These are phyloP conservation scores for Scolopax bukidnonensis DNA, from an alignment of 2,797 vertebrate species.

Conservation along the genomic window DNA sequence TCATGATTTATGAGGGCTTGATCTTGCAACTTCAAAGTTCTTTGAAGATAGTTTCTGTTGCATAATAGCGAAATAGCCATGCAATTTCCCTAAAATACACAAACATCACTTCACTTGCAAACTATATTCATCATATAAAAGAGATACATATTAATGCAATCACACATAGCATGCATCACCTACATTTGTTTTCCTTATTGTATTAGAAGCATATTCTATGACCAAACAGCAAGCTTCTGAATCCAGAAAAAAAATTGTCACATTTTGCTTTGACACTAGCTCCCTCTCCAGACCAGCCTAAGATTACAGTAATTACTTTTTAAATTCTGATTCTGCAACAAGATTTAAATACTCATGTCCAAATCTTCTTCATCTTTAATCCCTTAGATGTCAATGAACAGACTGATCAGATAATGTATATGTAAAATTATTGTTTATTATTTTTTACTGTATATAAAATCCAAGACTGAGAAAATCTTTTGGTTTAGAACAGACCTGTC, in stretches of 20 bases:
- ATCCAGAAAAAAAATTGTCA: conserved; percentile 34
- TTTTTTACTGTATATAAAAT: not conserved
- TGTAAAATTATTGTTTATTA: not conserved
- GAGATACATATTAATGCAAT: conserved; percentile 39
- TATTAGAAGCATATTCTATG: not conserved
- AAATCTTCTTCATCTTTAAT: not conserved
- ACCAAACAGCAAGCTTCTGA: conserved; percentile 41
- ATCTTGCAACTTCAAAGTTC: not conserved
- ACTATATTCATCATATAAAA: not conserved
- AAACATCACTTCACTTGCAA: not conserved
- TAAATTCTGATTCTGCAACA: conserved; percentile 35
- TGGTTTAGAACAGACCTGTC: not conserved
- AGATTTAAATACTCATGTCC: conserved; percentile 48
- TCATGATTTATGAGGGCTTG: not conserved
- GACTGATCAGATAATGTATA: not conserved
- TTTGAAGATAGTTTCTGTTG: not conserved
- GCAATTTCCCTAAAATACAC: not conserved
- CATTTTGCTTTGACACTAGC: conserved; percentile 80
- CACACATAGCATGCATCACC: not conserved
- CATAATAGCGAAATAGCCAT: not conserved
- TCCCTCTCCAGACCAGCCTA: conserved; percentile 81
- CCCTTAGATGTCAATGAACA: conserved; percentile 37
- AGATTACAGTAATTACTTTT: conserved; percentile 51
- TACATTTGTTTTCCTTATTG: not conserved
- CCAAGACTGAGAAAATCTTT: not conserved